Evolutionary conservation across 1,140 invertebrate genomes (phyloP), one percentile per base, ranked within the genome.

Genomic region (Drosophila insularis): DNA sequence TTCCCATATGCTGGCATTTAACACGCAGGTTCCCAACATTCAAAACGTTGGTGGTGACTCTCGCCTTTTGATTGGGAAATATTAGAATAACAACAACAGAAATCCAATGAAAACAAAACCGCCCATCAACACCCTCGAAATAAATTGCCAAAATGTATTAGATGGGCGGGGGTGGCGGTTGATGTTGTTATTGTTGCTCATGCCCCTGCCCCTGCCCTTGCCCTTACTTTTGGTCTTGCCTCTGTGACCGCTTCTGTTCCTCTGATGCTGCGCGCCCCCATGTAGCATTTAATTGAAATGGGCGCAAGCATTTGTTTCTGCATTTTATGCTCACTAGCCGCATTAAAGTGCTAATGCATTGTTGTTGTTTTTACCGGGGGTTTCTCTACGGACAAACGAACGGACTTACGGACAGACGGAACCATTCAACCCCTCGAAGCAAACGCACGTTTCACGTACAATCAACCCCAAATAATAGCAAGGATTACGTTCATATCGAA

Each of bases 91-190:
- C 84, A 86, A 74, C 82, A 78, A 90, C 86, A 86, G 70, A 86
- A 90, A 90, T 87, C 82, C 80, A 90, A 90, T 90, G 82, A 91
- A 91, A 91, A 91, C 89, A 91, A 90, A 90, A 90, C 84, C 89
- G 74, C 89, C 89, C 84, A 90, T 90, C 86, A 84, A 90, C 87
- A 90, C 89, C 82, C 87, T 81, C 70, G 67, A 81, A 77, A 90
- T 70, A 87, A 87, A 87, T 82, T 82, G 79, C 82, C 63, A 79
- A 37, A 63, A 50, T 11, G 10, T 63, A 66, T 71, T 66, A 61
- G 40, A 75, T 76, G 65, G 21, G 21, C 8, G 35, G 31, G 58
- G 53, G 21, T 37, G 69, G 59, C 10, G 21, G 27, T 81, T 64
- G 55, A 73, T 74, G 53, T 60, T 72, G 61, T 71, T 80, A 80